These are phyloP conservation scores for Gallinago nigripennis DNA, from an alignment of 2,797 vertebrate species.

Conservation along the genomic window DNA sequence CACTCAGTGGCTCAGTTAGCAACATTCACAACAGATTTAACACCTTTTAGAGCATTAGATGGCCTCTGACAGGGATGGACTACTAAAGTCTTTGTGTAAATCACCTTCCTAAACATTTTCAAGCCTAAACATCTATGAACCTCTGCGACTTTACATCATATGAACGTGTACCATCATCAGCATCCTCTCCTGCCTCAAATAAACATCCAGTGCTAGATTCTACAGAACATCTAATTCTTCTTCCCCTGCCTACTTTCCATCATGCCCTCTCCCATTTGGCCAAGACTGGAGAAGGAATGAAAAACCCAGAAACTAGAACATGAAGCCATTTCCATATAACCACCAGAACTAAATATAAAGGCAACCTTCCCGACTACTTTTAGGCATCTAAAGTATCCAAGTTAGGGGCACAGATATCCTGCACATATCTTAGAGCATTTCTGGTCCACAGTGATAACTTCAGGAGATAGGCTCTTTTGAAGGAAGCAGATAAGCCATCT, in stretches of 20 bases:
- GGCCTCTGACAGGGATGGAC: background rate
- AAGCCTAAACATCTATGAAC: background rate
- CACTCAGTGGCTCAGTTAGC: background rate
- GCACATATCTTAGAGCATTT: background rate
- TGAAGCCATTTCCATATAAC: background rate
- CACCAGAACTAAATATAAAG: background rate
- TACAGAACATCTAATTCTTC: background rate
- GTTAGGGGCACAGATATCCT: background rate
- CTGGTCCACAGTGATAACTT: background rate
- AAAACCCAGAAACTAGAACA: background rate
- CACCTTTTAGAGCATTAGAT: background rate
- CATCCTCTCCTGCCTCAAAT: background rate
- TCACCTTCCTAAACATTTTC: background rate
- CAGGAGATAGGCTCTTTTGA: background rate
- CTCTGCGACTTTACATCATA: background rate
- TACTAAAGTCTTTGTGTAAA: background rate
- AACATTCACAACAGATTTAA: background rate
- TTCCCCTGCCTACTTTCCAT: background rate
- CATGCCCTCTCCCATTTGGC: background rate
- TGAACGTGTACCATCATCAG: background rate
- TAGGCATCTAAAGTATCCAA: background rate
- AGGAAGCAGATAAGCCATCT: background rate
- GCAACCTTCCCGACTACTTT: background rate
- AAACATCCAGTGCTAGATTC: background rate
- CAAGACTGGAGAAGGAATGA: background rate